Percentiles rank a stretch among this genome's conserved stretches.
These are phyloP conservation scores for Synodontis membranacea DNA, from an alignment of 2,113 vertebrate species.

Conservation along the genomic window DNA sequence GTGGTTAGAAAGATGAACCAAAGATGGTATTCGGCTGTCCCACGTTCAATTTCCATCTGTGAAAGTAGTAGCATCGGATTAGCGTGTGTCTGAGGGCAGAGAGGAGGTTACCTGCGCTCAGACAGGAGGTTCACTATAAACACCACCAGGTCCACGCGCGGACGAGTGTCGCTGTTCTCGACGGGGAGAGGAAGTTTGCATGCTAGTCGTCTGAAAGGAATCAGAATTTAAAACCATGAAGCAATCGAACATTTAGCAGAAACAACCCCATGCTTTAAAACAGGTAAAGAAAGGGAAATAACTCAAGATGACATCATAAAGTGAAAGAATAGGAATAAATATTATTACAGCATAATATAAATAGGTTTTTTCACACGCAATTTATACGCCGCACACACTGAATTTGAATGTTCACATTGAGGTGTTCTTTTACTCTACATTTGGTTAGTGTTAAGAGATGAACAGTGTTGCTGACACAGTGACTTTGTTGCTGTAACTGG, in stretches of 20 bases:
- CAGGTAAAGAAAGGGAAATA: background rate
- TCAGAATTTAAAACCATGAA: background rate
- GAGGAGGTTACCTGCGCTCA: slow-evolving; percentile 65
- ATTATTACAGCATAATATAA: no score
- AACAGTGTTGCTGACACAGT: no score
- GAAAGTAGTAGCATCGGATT: background rate
- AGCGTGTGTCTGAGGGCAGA: background rate
- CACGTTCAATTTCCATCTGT: background rate
- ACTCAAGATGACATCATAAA: background rate
- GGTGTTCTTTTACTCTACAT: background rate
- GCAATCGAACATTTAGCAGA: background rate
- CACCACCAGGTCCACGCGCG: slow-evolving; percentile 74
- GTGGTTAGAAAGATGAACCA: background rate
- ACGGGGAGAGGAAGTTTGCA: slow-evolving; percentile 70
- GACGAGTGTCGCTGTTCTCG: slow-evolving; percentile 68
- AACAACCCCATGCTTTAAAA: background rate
- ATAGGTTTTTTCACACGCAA: no score
- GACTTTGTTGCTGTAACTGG: no score
- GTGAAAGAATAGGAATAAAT: no score
- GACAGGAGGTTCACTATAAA: slow-evolving; percentile 74
- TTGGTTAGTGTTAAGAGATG: background rate
- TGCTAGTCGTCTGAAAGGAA: slow-evolving; percentile 68
- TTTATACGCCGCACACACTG: no score
- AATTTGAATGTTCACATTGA: no score
- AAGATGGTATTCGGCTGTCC: background rate